A percentile compares a stretch with the other conserved stretches of the same genome.
phyloP scores from a whole-genome alignment of 2,113 vertebrate species.

The Sebastes fasciatus region DNA sequence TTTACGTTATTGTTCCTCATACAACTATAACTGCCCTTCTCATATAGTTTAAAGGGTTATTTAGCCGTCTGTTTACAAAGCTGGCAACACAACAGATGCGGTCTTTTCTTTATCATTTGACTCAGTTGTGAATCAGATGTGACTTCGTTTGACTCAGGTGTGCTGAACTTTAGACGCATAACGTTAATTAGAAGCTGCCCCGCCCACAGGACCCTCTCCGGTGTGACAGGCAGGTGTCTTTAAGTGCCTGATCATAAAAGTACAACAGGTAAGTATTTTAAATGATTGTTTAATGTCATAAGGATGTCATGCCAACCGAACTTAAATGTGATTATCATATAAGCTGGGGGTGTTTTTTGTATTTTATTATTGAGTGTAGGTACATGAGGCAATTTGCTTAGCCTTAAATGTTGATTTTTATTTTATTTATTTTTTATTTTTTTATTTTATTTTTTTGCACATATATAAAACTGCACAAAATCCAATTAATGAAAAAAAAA shows the following conservation, averaged over 20 bases:
- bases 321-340: not conserved
- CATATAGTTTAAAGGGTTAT: not conserved
- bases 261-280: too few species aligned
- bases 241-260: not conserved
- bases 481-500: too few species aligned
- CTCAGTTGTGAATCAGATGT: not conserved
- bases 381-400: not conserved
- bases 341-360: rapidly evolving
- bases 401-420: not conserved
- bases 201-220: not conserved
- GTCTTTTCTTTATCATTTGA: not conserved
- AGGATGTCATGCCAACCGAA: not conserved
- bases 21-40: not conserved
- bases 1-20: too few species aligned
- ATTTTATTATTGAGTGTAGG: not conserved
- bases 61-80: not conserved
- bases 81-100: not conserved
- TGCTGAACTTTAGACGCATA: not conserved
- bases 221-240: too few species aligned
- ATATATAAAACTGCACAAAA: too few species aligned
- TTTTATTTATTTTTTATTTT: too few species aligned
- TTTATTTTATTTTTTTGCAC: too few species aligned
- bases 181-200: not conserved
- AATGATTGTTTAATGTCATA: not conserved
- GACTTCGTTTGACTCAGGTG: not conserved